Conservation (phyloP, 2,113 vertebrate species). For the Acanthochromis polyacanthus region DNA sequence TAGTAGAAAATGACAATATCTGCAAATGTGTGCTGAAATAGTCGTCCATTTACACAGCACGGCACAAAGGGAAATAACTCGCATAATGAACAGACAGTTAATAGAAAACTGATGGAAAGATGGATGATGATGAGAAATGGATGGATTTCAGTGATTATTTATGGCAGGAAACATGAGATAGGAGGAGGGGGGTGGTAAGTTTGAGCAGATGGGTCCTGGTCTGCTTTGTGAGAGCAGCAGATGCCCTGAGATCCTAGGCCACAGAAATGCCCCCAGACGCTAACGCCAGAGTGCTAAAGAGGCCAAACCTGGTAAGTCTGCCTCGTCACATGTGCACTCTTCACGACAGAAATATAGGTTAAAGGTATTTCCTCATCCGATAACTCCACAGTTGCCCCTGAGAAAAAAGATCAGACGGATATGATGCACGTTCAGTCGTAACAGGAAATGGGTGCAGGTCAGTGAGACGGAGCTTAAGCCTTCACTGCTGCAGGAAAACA, state of each 20-base stretch:
- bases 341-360: constrained; percentile 42
- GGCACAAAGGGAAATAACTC: neutral
- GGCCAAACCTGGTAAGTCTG: constrained; percentile 17
- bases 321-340: constrained; percentile 25
- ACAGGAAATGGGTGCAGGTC: neutral
- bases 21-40: neutral
- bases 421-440: neutral
- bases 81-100: neutral
- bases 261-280: constrained; percentile 58
- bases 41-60: neutral
- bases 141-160: constrained; percentile 18
- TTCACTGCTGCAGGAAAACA: constrained; percentile 1
- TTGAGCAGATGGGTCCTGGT: constrained; percentile 78
- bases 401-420: constrained; percentile 10
- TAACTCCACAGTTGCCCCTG: neutral
- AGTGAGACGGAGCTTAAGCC: neutral
- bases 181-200: neutral
- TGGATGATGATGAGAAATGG: constrained; percentile 8
- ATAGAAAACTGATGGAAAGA: neutral
- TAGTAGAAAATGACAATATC: neutral
- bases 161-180: neutral
- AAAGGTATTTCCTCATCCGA: constrained; percentile 21
- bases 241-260: constrained; percentile 76
- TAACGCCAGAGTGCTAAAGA: constrained; percentile 38
- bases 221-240: constrained; percentile 77